phyloP scores from a whole-genome alignment of 2,888 invertebrate genomes.

The Apotomis betuletana region DNA sequence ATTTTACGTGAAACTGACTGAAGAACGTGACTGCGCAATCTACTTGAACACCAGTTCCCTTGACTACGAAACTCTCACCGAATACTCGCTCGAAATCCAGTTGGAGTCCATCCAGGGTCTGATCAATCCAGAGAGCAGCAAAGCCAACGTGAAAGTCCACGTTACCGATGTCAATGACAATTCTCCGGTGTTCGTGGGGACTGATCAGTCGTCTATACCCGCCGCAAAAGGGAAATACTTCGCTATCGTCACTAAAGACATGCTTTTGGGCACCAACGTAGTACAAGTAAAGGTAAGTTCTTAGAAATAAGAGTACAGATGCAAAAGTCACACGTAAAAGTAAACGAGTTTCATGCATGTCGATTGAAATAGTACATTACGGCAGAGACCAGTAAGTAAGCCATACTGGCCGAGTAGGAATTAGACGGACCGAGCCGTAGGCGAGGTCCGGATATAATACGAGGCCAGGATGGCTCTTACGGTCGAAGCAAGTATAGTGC shows the following conservation, averaged over 20 bases:
- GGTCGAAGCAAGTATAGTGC: no score
- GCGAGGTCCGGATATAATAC: no score
- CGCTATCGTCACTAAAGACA: slow-evolving; percentile 89
- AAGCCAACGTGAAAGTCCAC: slow-evolving; percentile 90
- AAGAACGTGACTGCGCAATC: slow-evolving; percentile 92
- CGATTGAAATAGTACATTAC: no score
- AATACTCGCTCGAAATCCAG: slow-evolving; percentile 89
- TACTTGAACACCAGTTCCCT: slow-evolving; percentile 87
- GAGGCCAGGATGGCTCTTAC: no score
- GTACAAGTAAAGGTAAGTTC: slow-evolving; percentile 88
- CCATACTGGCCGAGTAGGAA: no score
- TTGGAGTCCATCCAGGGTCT: slow-evolving; percentile 91
- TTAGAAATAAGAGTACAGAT: background rate
- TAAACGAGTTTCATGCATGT: no score
- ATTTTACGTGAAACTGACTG: slow-evolving; percentile 89
- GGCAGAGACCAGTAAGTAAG: no score
- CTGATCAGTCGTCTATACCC: slow-evolving; percentile 80
- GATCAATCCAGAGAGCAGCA: slow-evolving; percentile 89
- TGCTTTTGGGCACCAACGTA: slow-evolving; percentile 89
- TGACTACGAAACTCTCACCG: slow-evolving; percentile 90
- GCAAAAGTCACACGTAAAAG: background rate
- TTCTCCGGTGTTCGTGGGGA: slow-evolving; percentile 90
- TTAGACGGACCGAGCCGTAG: no score
- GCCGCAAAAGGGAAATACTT: slow-evolving; percentile 89
- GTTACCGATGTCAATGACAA: slow-evolving; percentile 96